Conservation (phyloP, 2,113 vertebrate genomes). For the Elachura formosa region DNA sequence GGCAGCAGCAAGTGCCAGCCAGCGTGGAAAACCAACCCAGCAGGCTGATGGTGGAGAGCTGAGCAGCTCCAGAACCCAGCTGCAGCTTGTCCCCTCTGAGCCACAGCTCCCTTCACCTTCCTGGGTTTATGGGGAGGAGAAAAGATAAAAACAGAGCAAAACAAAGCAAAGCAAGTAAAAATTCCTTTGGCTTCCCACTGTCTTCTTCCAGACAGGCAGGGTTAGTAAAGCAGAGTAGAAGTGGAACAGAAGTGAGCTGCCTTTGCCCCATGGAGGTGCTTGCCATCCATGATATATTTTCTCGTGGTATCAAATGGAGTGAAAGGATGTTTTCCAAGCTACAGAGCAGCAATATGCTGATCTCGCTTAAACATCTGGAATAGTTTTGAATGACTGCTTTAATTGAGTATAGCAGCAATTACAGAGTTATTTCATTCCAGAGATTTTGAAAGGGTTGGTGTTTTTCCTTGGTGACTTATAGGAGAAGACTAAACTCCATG, state of each 20-base stretch:
- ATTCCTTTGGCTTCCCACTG: neutral
- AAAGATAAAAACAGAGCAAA: neutral
- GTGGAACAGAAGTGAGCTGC: neutral
- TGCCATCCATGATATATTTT: neutral
- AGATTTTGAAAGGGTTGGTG: neutral
- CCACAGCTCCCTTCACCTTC: neutral
- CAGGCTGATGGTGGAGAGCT: neutral
- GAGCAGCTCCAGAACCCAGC: neutral
- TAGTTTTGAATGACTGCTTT: neutral
- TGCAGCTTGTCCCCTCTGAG: neutral
- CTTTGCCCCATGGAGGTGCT: neutral
- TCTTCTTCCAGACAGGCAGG: neutral
- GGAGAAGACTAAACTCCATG: neutral
- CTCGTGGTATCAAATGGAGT: neutral
- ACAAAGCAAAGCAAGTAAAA: neutral
- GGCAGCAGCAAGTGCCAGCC: neutral
- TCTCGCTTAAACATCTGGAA: neutral
- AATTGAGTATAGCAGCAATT: neutral
- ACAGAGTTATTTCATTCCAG: neutral
- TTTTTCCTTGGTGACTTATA: neutral
- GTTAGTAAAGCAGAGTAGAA: neutral
- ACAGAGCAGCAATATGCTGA: neutral
- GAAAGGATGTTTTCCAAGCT: slow-evolving; percentile 5
- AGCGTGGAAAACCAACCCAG: neutral
- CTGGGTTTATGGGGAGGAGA: neutral